A percentile compares a stretch with the other conserved stretches of the same genome.
Evolutionary conservation across 2,797 vertebrate genomes (phyloP).

Genomic region (Protosalanx chinensis): DNA sequence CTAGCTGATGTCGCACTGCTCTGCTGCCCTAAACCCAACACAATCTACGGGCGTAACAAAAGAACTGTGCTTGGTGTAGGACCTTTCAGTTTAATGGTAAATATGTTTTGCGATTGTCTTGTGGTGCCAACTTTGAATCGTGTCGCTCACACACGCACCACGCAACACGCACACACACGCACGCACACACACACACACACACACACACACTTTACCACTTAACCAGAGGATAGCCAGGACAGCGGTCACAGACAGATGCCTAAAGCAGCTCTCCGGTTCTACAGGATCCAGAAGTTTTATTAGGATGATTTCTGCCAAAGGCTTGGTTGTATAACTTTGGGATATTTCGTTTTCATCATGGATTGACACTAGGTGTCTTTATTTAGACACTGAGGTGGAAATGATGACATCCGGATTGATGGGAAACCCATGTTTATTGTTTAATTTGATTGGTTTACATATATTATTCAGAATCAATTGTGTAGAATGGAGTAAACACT

Average conservation of each 20-base stretch:
- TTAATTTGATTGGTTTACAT: too few species aligned
- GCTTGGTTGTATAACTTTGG: background rate
- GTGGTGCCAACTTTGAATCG: too few species aligned
- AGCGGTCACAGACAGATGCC: constrained; percentile 36
- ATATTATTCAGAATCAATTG: too few species aligned
- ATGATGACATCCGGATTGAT: too few species aligned
- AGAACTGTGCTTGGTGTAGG: background rate
- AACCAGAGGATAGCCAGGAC: background rate
- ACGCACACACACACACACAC: constrained; percentile 20
- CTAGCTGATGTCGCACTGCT: too few species aligned
- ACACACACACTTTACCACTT: constrained; percentile 18
- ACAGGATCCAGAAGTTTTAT: constrained; percentile 7
- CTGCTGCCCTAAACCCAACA: too few species aligned
- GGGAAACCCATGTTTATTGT: too few species aligned
- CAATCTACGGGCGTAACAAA: background rate
- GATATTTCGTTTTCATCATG: constrained; percentile 1
- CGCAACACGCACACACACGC: constrained; percentile 52
- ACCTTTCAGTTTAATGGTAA: background rate
- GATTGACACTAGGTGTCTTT: background rate
- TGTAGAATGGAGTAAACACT: too few species aligned
- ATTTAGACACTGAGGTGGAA: too few species aligned
- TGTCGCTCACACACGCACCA: constrained; percentile 24
- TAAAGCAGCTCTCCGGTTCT: constrained; percentile 21
- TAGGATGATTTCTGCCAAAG: background rate
- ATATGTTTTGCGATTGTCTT: background rate